Percentiles rank a stretch among this genome's conserved stretches.
Conservation (phyloP, 2,888 invertebrate genomes). For the Erebia ligea region DNA sequence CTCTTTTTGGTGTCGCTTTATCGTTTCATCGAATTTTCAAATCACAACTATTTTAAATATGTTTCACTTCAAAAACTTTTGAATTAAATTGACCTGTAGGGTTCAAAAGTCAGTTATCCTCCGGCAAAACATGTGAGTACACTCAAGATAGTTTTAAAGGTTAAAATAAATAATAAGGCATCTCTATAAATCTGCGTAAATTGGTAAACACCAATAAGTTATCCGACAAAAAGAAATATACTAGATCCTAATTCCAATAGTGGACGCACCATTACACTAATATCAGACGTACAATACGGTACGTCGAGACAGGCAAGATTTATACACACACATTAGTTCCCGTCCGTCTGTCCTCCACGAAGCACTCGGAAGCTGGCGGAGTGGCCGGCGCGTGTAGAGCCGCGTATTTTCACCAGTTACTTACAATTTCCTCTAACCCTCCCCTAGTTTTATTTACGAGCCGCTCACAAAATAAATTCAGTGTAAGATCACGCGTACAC, state of each 20-base stretch:
- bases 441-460: conserved; percentile 66
- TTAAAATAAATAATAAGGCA: no score
- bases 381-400: conserved; percentile 43
- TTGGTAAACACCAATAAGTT: not conserved
- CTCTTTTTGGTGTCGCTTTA: no score
- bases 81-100: no score
- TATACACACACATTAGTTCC: conserved; percentile 43
- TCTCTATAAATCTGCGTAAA: not conserved
- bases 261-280: conserved; percentile 36
- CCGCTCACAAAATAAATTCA: conserved; percentile 68
- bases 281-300: conserved; percentile 32
- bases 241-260: conserved; percentile 36
- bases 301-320: conserved; percentile 39
- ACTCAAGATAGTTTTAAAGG: no score
- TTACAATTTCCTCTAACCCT: conserved; percentile 61
- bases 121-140: no score
- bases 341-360: conserved; percentile 41
- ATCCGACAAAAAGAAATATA: conserved; percentile 2
- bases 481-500: conserved; percentile 31
- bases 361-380: conserved; percentile 44
- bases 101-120: no score
- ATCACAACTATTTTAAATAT: no score
- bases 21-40: no score
- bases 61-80: no score
- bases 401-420: conserved; percentile 58